Evolutionary conservation across 1,140 invertebrate species (phyloP).

Genomic region (Thaumatotibia leucotreta): DNA sequence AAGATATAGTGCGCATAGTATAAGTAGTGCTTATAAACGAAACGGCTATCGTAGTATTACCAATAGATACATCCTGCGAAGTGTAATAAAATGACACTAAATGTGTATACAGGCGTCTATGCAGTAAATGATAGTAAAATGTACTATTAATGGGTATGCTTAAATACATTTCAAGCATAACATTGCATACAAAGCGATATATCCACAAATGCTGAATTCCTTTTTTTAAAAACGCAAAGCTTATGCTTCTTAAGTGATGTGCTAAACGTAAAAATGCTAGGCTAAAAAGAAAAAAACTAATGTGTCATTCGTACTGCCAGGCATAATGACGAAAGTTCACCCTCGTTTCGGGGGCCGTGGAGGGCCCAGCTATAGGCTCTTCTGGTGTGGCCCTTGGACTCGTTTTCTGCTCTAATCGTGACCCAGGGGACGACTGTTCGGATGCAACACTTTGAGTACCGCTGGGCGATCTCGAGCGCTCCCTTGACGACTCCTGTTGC

Average conservation of each 20-base stretch:
- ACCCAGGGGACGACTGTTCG: background rate
- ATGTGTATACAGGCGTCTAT: background rate
- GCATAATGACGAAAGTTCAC: slow-evolving; percentile 70
- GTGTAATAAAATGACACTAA: background rate
- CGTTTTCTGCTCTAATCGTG: slow-evolving; percentile 14
- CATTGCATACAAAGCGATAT: slow-evolving; percentile 13
- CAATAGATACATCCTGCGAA: too few species aligned
- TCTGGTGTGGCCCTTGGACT: slow-evolving; percentile 31
- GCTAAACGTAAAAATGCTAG: slow-evolving; percentile 55
- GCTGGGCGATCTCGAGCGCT: slow-evolving; percentile 42
- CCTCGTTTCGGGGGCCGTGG: slow-evolving; percentile 53
- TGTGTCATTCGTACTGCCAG: slow-evolving; percentile 73
- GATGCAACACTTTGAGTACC: background rate
- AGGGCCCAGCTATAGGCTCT: slow-evolving; percentile 53
- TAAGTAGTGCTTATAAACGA: too few species aligned
- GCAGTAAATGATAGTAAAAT: slow-evolving; percentile 1
- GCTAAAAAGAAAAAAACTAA: slow-evolving; percentile 68
- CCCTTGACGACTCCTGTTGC: slow-evolving; percentile 45
- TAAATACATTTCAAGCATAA: background rate
- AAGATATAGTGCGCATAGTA: too few species aligned
- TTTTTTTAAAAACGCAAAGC: slow-evolving; percentile 45
- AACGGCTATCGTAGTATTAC: too few species aligned
- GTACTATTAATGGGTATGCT: background rate
- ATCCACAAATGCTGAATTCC: slow-evolving; percentile 70
- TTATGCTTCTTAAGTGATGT: slow-evolving; percentile 37